Evolutionary conservation across 1,140 invertebrate genomes (phyloP).

Genomic region (Philotrypesis tridentata): DNA sequence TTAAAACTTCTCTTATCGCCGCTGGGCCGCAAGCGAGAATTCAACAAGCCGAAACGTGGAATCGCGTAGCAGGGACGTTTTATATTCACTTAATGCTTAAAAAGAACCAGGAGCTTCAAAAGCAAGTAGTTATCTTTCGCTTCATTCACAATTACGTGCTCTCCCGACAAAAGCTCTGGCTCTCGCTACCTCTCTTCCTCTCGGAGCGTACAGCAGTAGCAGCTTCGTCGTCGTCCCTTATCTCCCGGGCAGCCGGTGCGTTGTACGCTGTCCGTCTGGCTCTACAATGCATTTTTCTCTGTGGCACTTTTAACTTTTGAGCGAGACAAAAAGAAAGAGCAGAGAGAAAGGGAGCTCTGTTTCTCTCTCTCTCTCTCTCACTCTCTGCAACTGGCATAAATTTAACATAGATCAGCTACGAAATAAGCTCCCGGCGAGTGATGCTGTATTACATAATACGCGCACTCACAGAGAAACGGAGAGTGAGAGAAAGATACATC

Average conservation of each 20-base stretch:
- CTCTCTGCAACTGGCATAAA: constrained; percentile 13
- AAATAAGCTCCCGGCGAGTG: neutral
- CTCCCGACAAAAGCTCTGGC: constrained; percentile 25
- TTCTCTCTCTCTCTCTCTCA: too few species aligned
- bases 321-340: neutral
- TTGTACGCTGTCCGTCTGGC: neutral
- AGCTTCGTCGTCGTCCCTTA: constrained; percentile 19
- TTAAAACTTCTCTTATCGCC: neutral
- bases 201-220: neutral
- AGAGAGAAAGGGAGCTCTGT: too few species aligned
- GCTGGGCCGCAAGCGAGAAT: neutral
- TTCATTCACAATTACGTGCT: constrained; percentile 31
- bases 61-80: constrained; percentile 1
- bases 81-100: constrained; percentile 15
- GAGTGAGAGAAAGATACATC: neutral
- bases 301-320: constrained; percentile 29
- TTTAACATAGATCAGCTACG: constrained; percentile 34
- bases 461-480: neutral
- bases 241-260: constrained; percentile 15
- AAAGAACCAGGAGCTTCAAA: constrained; percentile 9
- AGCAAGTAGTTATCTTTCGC: constrained; percentile 18
- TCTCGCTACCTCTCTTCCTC: neutral
- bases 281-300: neutral
- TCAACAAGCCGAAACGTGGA: neutral
- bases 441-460: constrained; percentile 25